These are phyloP conservation scores for Apotomis turbidana DNA, from an alignment of 2,888 invertebrate species.

Conservation along the genomic window DNA sequence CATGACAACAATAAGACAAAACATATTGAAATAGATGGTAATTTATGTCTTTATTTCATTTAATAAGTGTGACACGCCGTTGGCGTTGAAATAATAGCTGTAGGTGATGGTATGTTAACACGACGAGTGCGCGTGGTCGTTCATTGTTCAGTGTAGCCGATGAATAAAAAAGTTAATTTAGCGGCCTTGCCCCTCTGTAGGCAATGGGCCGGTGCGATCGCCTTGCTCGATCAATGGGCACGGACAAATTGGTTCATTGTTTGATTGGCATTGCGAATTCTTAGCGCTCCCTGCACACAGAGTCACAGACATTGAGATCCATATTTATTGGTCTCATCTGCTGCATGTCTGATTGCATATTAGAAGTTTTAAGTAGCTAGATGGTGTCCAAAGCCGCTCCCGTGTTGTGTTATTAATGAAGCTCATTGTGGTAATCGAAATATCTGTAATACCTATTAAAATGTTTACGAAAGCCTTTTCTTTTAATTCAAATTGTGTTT, in stretches of 20 bases:
- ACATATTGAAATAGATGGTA: constrained; percentile 18
- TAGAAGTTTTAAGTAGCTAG: neutral
- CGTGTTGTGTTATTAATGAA: too few relatives aligned
- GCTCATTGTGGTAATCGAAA: too few relatives aligned
- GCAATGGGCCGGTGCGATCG: constrained; percentile 30
- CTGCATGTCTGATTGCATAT: neutral
- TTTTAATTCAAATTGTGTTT: neutral
- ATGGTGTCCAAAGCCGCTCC: neutral
- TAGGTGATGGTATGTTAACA: constrained; percentile 20
- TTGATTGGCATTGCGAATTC: constrained; percentile 32
- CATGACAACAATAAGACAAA: constrained; percentile 41
- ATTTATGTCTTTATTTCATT: constrained; percentile 23
- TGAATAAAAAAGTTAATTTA: constrained; percentile 33
- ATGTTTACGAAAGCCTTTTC: neutral
- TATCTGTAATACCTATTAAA: too few relatives aligned
- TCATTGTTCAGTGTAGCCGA: constrained; percentile 31
- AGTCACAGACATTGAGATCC: neutral
- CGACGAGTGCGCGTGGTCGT: constrained; percentile 13
- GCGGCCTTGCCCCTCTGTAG: constrained; percentile 32
- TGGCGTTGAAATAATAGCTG: constrained; percentile 12
- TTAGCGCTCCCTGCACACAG: constrained; percentile 4
- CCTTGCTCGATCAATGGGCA: constrained; percentile 22
- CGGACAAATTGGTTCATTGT: constrained; percentile 21
- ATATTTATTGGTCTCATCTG: neutral
- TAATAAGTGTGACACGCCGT: constrained; percentile 26